Evolutionary conservation across 2,113 vertebrate species (phyloP).

Genomic region (Phrynosoma platyrhinos): DNA sequence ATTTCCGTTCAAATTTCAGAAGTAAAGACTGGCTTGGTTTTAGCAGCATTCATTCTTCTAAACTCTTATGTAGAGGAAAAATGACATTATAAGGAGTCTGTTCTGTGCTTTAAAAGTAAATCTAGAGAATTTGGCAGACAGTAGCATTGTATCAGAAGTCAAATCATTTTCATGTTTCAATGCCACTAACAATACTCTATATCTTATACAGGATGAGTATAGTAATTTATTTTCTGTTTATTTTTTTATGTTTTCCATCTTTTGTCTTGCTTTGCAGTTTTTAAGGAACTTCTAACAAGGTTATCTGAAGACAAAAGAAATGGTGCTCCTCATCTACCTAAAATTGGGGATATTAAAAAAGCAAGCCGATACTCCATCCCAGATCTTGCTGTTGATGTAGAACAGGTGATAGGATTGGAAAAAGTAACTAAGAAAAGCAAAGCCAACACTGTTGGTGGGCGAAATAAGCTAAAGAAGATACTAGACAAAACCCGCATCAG

Average conservation of each 20-base stretch:
- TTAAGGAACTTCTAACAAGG: conserved; percentile 94
- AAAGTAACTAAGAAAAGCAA: conserved; percentile 97
- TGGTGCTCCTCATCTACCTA: conserved; percentile 93
- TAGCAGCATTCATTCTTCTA: not conserved
- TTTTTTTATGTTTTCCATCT: conserved; percentile 25
- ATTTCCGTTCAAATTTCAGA: not conserved
- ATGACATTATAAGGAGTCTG: not conserved
- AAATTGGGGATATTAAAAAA: conserved; percentile 98
- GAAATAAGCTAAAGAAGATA: conserved; percentile 98
- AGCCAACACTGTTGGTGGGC: conserved; percentile 93
- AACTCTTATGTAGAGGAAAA: not conserved
- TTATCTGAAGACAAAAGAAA: conserved; percentile 95
- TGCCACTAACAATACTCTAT: not conserved
- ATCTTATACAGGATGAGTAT: not conserved
- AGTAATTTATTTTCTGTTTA: not conserved
- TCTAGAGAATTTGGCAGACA: not conserved
- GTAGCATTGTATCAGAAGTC: not conserved
- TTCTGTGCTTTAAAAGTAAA: not conserved
- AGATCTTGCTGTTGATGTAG: conserved; percentile 95
- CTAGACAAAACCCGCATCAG: conserved; percentile 98
- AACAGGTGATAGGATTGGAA: conserved; percentile 96
- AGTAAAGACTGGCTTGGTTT: not conserved
- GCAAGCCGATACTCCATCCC: conserved; percentile 96
- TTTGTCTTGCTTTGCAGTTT: conserved; percentile 80
- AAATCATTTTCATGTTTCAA: not conserved